phyloP scores from a whole-genome alignment of 2,888 invertebrate species.

The Tenthredo mesomela region DNA sequence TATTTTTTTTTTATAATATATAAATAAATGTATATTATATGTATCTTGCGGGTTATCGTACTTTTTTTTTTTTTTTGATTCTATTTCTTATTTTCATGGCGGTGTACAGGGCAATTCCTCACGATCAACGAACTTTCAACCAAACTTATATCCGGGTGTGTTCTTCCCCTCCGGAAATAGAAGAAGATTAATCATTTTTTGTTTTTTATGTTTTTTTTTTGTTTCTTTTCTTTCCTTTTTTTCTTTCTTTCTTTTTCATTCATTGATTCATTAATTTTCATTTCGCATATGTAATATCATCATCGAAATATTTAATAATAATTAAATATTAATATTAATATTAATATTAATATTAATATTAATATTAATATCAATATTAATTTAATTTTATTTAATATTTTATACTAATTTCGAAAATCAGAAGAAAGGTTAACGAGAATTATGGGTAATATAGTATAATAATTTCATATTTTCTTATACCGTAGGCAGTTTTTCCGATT shows the following conservation, averaged over 20 bases:
- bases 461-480: background rate
- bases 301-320: no score
- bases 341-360: no score
- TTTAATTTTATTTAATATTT: no score
- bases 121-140: conserved; percentile 72
- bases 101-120: conserved; percentile 74
- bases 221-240: background rate
- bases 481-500: background rate
- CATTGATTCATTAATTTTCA: background rate
- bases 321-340: no score
- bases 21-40: background rate
- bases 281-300: no score
- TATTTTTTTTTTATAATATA: background rate
- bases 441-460: background rate
- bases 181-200: background rate
- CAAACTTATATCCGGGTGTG: conserved; percentile 70
- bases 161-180: conserved; percentile 72
- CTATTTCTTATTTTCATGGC: conserved; percentile 48
- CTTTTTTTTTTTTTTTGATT: conserved; percentile 34
- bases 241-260: no score
- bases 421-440: background rate
- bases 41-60: background rate
- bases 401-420: no score
- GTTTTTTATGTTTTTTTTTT: background rate
- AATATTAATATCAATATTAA: no score